Conservation (phyloP, 2,888 invertebrate species). For the Aethes cnicana region DNA sequence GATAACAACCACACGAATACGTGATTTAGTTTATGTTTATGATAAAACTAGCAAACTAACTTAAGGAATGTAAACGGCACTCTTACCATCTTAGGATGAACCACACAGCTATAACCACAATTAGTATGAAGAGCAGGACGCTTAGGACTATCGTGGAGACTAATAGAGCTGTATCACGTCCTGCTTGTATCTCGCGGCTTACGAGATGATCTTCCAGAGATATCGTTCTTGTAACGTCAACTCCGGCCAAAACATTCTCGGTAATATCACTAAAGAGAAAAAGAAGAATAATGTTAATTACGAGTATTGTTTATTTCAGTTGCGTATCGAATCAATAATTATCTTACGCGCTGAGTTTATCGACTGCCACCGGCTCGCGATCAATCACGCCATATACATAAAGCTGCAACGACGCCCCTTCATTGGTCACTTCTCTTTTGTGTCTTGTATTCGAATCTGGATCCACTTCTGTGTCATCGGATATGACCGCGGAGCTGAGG, state of each 20-base stretch:
- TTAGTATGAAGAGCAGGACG: constrained; percentile 61
- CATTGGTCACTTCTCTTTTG: constrained; percentile 38
- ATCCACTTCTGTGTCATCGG: constrained; percentile 42
- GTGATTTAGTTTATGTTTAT: constrained; percentile 30
- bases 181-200: constrained; percentile 50
- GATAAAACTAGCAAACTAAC: constrained; percentile 28
- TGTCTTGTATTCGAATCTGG: constrained; percentile 40
- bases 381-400: constrained; percentile 65
- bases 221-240: constrained; percentile 54
- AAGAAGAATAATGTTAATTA: no score
- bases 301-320: constrained; percentile 14
- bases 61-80: constrained; percentile 45
- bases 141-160: constrained; percentile 67
- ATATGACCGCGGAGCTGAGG: constrained; percentile 63
- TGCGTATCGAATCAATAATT: constrained; percentile 25
- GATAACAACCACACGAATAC: constrained; percentile 39
- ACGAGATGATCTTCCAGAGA: constrained; percentile 71
- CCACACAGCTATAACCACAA: constrained; percentile 57
- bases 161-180: constrained; percentile 64
- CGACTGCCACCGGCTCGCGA: constrained; percentile 57
- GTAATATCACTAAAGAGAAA: constrained; percentile 68
- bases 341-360: constrained; percentile 55
- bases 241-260: constrained; percentile 46
- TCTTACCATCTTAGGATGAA: constrained; percentile 67
- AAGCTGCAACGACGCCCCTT: constrained; percentile 56